Percentiles rank a stretch among this genome's conserved stretches.
phyloP scores from a whole-genome alignment of 1,140 invertebrate species.

The Pseudomyrmex cubaensis region DNA sequence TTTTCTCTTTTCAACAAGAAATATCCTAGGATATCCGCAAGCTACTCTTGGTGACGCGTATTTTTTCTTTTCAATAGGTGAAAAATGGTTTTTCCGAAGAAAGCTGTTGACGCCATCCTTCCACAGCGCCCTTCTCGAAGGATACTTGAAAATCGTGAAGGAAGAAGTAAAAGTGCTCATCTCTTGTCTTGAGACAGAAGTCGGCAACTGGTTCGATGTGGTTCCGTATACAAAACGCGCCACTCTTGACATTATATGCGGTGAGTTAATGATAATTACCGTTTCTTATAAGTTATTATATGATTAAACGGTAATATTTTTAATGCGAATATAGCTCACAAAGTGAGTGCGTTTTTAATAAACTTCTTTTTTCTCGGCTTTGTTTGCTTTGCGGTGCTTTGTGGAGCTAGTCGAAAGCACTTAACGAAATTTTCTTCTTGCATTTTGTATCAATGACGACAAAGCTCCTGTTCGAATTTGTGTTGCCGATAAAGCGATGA shows the following conservation, averaged over 20 bases:
- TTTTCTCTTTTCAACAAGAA: background rate
- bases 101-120: slow-evolving; percentile 92
- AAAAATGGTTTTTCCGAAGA: slow-evolving; percentile 89
- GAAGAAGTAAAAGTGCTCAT: slow-evolving; percentile 86
- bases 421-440: background rate
- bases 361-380: no score
- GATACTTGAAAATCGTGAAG: slow-evolving; percentile 87
- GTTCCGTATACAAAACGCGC: slow-evolving; percentile 87
- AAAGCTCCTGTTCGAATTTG: no score
- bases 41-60: background rate
- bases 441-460: slow-evolving; percentile 31
- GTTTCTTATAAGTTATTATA: no score
- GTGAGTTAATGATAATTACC: slow-evolving; percentile 76
- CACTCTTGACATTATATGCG: slow-evolving; percentile 90
- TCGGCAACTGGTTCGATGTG: slow-evolving; percentile 87
- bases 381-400: no score
- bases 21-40: background rate
- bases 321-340: no score
- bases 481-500: no score
- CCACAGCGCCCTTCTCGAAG: slow-evolving; percentile 90
- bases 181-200: slow-evolving; percentile 87
- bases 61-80: slow-evolving; percentile 82
- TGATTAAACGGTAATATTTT: no score
- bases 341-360: no score
- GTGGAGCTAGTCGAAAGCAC: no score